Conservation (phyloP, 1,140 invertebrate genomes). For the Tenebrio molitor region DNA sequence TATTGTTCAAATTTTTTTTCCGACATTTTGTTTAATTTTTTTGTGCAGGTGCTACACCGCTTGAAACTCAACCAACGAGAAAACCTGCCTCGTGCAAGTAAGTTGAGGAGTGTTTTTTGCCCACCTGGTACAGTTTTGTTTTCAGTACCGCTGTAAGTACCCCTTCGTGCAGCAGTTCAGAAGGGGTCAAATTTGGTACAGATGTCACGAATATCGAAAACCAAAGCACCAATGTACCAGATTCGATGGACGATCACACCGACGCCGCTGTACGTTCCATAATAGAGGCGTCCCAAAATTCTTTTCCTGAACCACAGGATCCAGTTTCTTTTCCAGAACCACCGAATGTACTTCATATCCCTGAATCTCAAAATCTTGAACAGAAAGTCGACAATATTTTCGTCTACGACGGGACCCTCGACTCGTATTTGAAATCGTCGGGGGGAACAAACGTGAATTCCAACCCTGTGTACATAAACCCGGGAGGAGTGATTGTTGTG, state of each 20-base stretch:
- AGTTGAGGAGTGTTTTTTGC: too few species aligned
- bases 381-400: slow-evolving; percentile 1
- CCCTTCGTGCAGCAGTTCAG: too few species aligned
- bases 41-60: too few species aligned
- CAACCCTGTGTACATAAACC: slow-evolving; percentile 2
- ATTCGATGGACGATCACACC: slow-evolving; percentile 44
- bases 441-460: neutral
- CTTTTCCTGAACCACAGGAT: too few species aligned
- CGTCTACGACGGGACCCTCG: slow-evolving; percentile 44
- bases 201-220: neutral
- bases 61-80: slow-evolving; percentile 7
- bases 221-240: too few species aligned
- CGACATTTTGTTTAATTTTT: too few species aligned
- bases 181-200: too few species aligned
- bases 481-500: slow-evolving; percentile 9
- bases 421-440: slow-evolving; percentile 46
- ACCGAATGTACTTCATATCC: neutral
- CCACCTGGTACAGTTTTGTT: too few species aligned
- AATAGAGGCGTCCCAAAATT: slow-evolving; percentile 35
- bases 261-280: slow-evolving; percentile 48
- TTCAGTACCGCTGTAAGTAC: too few species aligned
- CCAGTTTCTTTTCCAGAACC: too few species aligned
- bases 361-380: slow-evolving; percentile 1
- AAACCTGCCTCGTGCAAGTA: too few species aligned
- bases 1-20: neutral